phyloP scores from a whole-genome alignment of 2,797 vertebrate genomes.

The Monodelphis domestica region DNA sequence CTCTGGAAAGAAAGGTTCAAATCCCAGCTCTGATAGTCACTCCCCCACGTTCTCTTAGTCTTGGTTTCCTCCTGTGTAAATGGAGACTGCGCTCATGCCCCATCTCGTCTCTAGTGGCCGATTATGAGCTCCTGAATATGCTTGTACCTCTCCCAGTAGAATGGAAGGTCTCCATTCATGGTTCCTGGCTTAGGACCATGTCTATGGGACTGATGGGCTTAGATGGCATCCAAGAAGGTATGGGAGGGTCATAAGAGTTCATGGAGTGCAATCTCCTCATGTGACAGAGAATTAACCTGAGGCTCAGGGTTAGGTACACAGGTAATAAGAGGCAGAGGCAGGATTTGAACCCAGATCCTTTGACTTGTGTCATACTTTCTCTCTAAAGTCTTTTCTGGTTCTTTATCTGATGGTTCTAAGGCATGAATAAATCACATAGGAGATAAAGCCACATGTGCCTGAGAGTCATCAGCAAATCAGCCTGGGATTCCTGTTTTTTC shows the following conservation, averaged over 20 bases:
- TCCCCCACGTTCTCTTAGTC: not conserved
- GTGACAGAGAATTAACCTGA: not conserved
- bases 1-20: not conserved
- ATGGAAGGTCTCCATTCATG: not conserved
- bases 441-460: too few species aligned
- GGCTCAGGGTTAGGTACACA: not conserved
- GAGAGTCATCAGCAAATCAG: not conserved
- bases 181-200: not conserved
- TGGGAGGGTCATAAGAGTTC: not conserved
- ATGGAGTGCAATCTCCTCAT: not conserved
- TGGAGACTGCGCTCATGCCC: not conserved
- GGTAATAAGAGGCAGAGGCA: not conserved
- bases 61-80: too few species aligned
- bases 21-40: not conserved
- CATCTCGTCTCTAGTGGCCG: not conserved
- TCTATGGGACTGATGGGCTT: not conserved
- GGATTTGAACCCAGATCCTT: not conserved
- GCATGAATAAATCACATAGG: not conserved
- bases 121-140: not conserved
- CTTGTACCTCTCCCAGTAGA: not conserved
- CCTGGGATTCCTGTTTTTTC: constrained; percentile 6
- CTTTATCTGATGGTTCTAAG: not conserved
- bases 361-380: not conserved
- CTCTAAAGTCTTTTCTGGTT: not conserved
- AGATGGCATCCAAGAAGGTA: not conserved